Base-by-base conservation (phyloP, 2,113 vertebrate species). In the Notiomystis cincta region DNA sequence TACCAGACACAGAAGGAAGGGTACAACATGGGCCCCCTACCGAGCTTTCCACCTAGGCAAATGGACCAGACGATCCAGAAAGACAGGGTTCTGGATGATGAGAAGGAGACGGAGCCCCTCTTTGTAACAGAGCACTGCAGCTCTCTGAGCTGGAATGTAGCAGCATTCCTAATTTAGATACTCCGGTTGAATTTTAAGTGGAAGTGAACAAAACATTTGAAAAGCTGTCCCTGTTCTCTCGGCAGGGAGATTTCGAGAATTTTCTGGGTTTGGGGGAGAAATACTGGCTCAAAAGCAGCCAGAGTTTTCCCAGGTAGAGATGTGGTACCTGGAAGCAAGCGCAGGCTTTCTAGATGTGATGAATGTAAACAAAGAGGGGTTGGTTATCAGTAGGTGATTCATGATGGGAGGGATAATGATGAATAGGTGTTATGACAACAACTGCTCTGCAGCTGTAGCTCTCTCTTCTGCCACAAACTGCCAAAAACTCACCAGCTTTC, bases 151-250 rank as follows among this genome's bases (percentile, higher is more conserved):
- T 96, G 96, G 96, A 96, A 95, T 93, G 94, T 96, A 96, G 89
- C 94, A 95, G 93, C 95, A 94, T 96, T 97, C 96, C 94, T 97
- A 96, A 97, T 96, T 96, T 96, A 97, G 96, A 95, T 92, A 95
- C 95, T 96, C 95, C 72, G 53, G 93, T 96, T 96, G 96, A 96
- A 97, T 97, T 97, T 97, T 96, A 97, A 97, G 95, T 95, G 93
- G 95, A 94, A 96, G 83, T 92, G 96, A 96, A 97, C 96, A 97
- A 97, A 97, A 97, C 96, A 97, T 94, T 95, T 96, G 94, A 95
- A 96, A 97, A 96, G 95, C 96, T 95, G 95, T 96, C 96, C 95
- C 91, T 92, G 93, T 95, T 97, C 96, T 90, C 93, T 87, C 93
- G 89, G 95, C 93, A 91, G 91, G 93, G 60, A 97, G 86, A 93